Evolutionary conservation across 2,888 invertebrate genomes (phyloP).

Genomic region (Drosophila leonis): DNA sequence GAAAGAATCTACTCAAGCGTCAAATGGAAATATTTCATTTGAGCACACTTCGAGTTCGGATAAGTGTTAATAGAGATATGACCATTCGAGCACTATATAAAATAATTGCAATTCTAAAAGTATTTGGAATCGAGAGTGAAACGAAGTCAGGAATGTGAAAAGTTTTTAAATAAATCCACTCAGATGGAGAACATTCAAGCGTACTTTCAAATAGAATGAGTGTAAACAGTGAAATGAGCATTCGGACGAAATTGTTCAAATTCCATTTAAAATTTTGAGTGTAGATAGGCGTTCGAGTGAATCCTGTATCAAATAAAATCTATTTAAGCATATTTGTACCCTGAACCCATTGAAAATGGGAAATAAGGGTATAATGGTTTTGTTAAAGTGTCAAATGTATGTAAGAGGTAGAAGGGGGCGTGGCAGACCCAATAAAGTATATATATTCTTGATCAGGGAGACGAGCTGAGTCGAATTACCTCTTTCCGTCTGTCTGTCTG

Average conservation of each 20-base stretch:
- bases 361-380: too few species aligned
- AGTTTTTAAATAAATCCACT: not conserved
- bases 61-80: not conserved
- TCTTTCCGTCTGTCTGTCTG: too few species aligned
- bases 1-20: slow-evolving; percentile 8
- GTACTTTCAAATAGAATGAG: not conserved
- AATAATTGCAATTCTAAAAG: not conserved
- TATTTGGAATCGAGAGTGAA: not conserved
- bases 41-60: not conserved
- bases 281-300: not conserved
- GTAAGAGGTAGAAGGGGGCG: too few species aligned
- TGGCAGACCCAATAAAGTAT: too few species aligned
- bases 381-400: too few species aligned
- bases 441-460: too few species aligned
- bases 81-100: not conserved
- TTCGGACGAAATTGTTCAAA: not conserved
- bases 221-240: not conserved
- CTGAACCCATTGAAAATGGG: too few species aligned
- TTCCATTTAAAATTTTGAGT: not conserved
- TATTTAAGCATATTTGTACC: too few species aligned
- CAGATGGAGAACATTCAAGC: not conserved
- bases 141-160: not conserved
- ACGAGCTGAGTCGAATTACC: too few species aligned
- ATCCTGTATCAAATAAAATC: not conserved
- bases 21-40: slow-evolving; percentile 20